Base-by-base conservation (phyloP, 1,140 invertebrate species). In the Drosophila pectinifera region DNA sequence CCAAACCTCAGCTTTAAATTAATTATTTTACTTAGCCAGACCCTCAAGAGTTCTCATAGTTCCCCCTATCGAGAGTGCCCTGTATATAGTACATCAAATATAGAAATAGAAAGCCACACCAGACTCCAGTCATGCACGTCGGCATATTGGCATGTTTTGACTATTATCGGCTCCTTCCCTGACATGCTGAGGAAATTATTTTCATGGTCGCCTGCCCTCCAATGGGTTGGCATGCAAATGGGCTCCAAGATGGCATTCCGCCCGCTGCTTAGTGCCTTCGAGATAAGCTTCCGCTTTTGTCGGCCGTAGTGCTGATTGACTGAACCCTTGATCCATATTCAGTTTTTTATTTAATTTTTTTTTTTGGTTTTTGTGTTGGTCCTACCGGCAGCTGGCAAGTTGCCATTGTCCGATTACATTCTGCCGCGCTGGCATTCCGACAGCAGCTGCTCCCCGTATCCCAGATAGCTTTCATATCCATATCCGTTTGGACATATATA, bases 221-320 rank as follows among this genome's bases (percentile, higher is more conserved):
- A 69, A 89, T 80, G 49, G 36, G 62, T 64, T 41, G 57, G 68
- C 61, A 89, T 83, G 75, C 76, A 88, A 88, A 86, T 88, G 45
- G 38, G 24, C 39, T 45, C 28, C 22, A 49, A 42, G 34, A 54
- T 38, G 49, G 31, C 36, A 68, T 64, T 55, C 41, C 64, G 43
- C 24, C 24, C 28, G 4, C 22, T 54, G 31, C 38, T 51, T 53
- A 56, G 51, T 57, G 41, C 39, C 41, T 63, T 41, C 28, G 38
- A 69, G 83, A 86, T 88, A 88, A 88, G 84, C 84, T 89, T 80
- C 67, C 76, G 84, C 67, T 77, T 76, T 88, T 78, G 77, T 82
- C 74, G 68, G 36, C 53, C 7, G 13, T 53, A 58, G 76, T 79
- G 70, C 79, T 89, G 79, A 88, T 88, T 83, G 79, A 86, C 82